Evolutionary conservation across 2,797 vertebrate species (phyloP).

Genomic region (Cirrhinus mrigala): DNA sequence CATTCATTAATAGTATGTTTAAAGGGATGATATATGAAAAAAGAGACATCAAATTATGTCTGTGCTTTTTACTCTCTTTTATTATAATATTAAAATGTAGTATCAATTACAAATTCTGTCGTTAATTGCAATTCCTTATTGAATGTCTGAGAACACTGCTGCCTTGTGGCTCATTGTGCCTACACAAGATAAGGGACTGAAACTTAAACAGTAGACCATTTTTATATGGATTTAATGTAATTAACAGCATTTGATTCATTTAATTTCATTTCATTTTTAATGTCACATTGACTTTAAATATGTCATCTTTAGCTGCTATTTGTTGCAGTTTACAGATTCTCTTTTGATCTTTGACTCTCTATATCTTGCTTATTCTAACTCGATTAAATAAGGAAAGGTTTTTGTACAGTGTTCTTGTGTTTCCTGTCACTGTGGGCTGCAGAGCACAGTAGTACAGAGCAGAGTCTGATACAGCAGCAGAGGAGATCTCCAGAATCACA

Average conservation of each 20-base stretch:
- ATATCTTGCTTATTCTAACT: background rate
- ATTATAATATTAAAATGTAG: background rate
- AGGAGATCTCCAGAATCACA: background rate
- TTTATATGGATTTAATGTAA: background rate
- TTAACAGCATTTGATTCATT: background rate
- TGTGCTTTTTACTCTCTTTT: too few species aligned
- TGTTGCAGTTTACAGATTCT: background rate
- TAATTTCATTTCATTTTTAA: too few species aligned
- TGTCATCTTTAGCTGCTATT: background rate
- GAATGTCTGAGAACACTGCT: background rate
- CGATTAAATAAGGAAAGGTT: background rate
- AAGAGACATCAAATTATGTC: too few species aligned
- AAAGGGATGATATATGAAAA: too few species aligned
- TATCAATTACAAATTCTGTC: background rate
- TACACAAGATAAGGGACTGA: background rate
- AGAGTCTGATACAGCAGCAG: background rate
- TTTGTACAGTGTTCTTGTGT: background rate
- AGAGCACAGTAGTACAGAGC: slow-evolving; percentile 15
- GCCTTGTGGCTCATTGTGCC: background rate
- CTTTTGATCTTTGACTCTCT: background rate
- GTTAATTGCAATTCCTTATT: background rate
- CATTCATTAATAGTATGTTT: background rate
- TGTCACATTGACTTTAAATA: background rate
- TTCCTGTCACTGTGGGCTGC: background rate
- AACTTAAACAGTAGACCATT: background rate